These are phyloP conservation scores for Lottia gigantea DNA, from an alignment of 2,888 invertebrate species.

Conservation along the genomic window DNA sequence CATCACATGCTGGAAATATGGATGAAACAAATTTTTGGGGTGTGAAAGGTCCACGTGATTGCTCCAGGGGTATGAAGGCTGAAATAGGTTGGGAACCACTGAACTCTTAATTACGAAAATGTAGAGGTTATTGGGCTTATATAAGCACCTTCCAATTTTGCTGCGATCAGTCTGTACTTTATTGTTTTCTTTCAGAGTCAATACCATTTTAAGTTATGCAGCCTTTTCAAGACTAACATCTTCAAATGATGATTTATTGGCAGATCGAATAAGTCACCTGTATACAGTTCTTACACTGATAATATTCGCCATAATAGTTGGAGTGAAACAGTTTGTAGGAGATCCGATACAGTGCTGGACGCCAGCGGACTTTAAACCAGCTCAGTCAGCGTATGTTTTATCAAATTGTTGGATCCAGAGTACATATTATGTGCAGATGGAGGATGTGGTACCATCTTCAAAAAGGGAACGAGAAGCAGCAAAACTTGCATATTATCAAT, in stretches of 20 bases:
- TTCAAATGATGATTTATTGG: conserved; percentile 56
- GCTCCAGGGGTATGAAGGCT: too few species aligned
- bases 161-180: too few species aligned
- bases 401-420: conserved; percentile 63
- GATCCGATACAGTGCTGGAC: conserved; percentile 61
- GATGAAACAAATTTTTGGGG: too few species aligned
- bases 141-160: too few species aligned
- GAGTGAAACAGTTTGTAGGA: conserved; percentile 55
- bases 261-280: conserved; percentile 55
- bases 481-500: conserved; percentile 61
- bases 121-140: too few species aligned
- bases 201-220: conserved; percentile 38
- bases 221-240: conserved; percentile 54
- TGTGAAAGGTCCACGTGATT: too few species aligned
- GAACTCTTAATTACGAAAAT: too few species aligned
- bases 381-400: conserved; percentile 67
- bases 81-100: too few species aligned
- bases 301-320: conserved; percentile 56
- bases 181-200: background rate
- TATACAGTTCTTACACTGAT: conserved; percentile 56
- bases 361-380: conserved; percentile 58
- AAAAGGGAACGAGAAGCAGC: conserved; percentile 42
- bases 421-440: conserved; percentile 61
- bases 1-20: too few species aligned
- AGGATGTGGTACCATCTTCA: conserved; percentile 46